These are phyloP conservation scores for Enteromius mattozi DNA, from an alignment of 2,797 vertebrate genomes.

Conservation along the genomic window DNA sequence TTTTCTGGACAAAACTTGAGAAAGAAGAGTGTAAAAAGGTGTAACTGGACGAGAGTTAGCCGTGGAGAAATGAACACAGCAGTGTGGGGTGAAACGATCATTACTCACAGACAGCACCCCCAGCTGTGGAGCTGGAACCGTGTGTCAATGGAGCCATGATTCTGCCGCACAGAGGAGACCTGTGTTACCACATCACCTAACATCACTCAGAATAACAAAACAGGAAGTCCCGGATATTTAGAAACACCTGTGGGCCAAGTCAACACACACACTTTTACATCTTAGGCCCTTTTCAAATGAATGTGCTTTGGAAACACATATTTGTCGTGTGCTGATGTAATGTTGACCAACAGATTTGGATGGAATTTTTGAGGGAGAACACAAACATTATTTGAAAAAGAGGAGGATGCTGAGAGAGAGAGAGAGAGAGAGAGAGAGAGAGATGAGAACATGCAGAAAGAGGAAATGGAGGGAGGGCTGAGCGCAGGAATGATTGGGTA, in stretches of 20 bases:
- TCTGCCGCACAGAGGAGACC: slow-evolving; percentile 5
- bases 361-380: slow-evolving; percentile 37
- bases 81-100: background rate
- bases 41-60: background rate
- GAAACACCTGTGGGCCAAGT: slow-evolving; percentile 23
- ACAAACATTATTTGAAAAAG: slow-evolving; percentile 24
- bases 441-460: slow-evolving; percentile 61
- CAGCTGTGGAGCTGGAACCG: background rate
- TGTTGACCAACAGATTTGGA: slow-evolving; percentile 44
- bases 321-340: slow-evolving; percentile 33
- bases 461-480: slow-evolving; percentile 65
- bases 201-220: slow-evolving; percentile 15
- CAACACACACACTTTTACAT: background rate
- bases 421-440: slow-evolving; percentile 67
- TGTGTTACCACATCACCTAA: slow-evolving; percentile 6
- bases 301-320: background rate
- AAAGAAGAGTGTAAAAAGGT: background rate
- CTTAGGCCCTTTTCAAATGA: background rate
- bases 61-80: background rate
- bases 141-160: slow-evolving; percentile 14
- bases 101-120: slow-evolving; percentile 6
- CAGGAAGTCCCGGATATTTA: slow-evolving; percentile 32
- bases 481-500: slow-evolving; percentile 51
- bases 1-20: background rate
- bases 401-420: slow-evolving; percentile 33